phyloP scores from a whole-genome alignment of 2,888 invertebrate species.

The Octodonta nipae region DNA sequence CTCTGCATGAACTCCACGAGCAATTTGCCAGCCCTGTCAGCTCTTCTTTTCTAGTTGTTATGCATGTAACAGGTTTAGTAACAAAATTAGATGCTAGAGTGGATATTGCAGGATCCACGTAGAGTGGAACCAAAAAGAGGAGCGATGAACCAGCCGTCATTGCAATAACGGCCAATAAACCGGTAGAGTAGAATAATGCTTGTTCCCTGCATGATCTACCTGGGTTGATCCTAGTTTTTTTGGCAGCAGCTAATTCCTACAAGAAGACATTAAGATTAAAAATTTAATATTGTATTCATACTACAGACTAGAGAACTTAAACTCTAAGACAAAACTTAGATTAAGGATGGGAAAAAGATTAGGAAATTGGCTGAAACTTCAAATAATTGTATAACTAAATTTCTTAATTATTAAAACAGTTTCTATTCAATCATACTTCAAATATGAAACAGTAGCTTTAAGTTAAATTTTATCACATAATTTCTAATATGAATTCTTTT shows the following conservation, averaged over 20 bases:
- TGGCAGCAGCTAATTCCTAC: slow-evolving; percentile 39
- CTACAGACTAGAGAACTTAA: too few relatives aligned
- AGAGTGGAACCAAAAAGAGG: slow-evolving; percentile 58
- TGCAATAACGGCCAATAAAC: slow-evolving; percentile 54
- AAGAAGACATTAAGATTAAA: too few relatives aligned
- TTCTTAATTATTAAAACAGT: too few relatives aligned
- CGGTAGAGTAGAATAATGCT: slow-evolving; percentile 57
- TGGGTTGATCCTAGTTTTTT: slow-evolving; percentile 35
- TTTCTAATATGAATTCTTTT: too few relatives aligned
- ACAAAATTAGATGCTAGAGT: slow-evolving; percentile 62
- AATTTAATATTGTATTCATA: too few relatives aligned
- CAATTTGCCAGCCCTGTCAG: slow-evolving; percentile 62
- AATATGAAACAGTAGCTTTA: too few relatives aligned
- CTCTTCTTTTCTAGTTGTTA: slow-evolving; percentile 57
- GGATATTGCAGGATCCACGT: slow-evolving; percentile 55
- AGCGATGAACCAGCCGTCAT: slow-evolving; percentile 59
- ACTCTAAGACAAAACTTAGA: too few relatives aligned
- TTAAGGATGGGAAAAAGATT: too few relatives aligned
- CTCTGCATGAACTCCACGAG: slow-evolving; percentile 67
- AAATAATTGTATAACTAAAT: too few relatives aligned
- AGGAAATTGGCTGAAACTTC: too few relatives aligned
- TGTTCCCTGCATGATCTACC: slow-evolving; percentile 51
- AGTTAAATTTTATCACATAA: too few relatives aligned
- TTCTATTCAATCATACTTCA: too few relatives aligned
- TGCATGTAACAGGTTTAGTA: slow-evolving; percentile 57